Evolutionary conservation across 2,888 invertebrate species (phyloP), one percentile per base, ranked within the genome.

Genomic region (Steinernema scapterisci): DNA sequence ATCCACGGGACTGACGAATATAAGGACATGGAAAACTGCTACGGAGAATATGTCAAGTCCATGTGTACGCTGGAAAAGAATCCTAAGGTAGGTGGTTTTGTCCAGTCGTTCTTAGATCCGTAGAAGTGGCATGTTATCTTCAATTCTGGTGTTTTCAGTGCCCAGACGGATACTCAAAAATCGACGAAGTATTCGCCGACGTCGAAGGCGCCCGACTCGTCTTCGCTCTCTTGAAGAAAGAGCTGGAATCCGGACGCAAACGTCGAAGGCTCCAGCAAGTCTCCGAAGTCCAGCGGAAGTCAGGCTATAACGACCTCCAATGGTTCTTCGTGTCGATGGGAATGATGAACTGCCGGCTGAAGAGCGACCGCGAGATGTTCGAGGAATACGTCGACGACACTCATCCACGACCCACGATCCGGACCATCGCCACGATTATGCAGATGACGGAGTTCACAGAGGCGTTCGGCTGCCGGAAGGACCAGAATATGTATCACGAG

Each of bases 401-500:
- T 9, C 63, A 63, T 31, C 63, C 63, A 7, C 1, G 63, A 13
- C 21, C 16, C n/a, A 31, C 63, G 16, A 31, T 63, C 31, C 63
- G 63, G 16, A 16, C 13, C 11, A 63, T 25, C 27, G 63, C 63
- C 25, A 38, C 27, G 23, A 27, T 25, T 3, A 63, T 63, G 63
- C 63, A 63, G 31, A 63, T 63, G 63, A 6, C 31, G 2, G 63
- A 63, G 63, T 63, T 31, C 31, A 31, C 63, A 31, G 63, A 63
- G 31, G 63, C 31, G 27, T 63, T 63, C 38, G 25, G 25, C 27
- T 63, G 63, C 63, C 9, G 38, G 1, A 16, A 16, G 11, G 27
- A 27, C 7, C 25, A 63, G 16, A 19, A 13, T 5, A 63, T 63
- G 63, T 31, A 63, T 13, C 13, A 31, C 31, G 63, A 63, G 63